A percentile compares a stretch with the other conserved stretches of the same genome.
phyloP scores from a whole-genome alignment of 1,140 invertebrate genomes.

The Adelges cooleyi region DNA sequence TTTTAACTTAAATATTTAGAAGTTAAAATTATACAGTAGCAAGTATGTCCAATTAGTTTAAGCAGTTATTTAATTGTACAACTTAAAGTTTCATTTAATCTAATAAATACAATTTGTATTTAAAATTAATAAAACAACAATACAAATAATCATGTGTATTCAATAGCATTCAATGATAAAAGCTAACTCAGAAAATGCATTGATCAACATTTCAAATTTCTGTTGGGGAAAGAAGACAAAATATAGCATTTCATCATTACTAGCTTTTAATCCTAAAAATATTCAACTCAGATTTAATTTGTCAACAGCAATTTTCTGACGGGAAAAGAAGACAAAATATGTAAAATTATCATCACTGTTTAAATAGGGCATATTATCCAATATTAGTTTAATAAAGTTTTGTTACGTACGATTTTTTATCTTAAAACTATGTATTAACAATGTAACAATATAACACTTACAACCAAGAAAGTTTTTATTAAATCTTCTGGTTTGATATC shows the following conservation, averaged over 20 bases:
- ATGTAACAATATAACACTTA: neutral
- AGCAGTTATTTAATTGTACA: no score
- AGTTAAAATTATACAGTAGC: no score
- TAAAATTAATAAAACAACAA: no score
- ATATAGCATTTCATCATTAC: neutral
- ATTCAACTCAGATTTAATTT: constrained; percentile 4
- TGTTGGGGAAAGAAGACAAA: neutral
- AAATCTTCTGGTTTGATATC: constrained; percentile 97
- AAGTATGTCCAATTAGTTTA: no score
- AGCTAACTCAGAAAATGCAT: neutral
- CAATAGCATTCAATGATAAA: neutral
- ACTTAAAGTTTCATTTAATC: no score
- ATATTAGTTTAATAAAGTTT: no score
- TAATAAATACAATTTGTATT: no score
- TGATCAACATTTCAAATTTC: neutral
- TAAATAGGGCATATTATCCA: no score
- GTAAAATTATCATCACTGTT: constrained; percentile 5
- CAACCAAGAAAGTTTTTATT: constrained; percentile 71
- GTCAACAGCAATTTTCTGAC: constrained; percentile 23
- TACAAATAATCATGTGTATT: no score
- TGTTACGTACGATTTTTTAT: no score
- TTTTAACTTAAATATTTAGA: no score
- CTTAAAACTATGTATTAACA: no score
- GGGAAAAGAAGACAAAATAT: constrained; percentile 30
- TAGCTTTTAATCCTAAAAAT: neutral